These are phyloP conservation scores for Halictus ligatus DNA, from an alignment of 2,888 invertebrate genomes.

Conservation along the genomic window DNA sequence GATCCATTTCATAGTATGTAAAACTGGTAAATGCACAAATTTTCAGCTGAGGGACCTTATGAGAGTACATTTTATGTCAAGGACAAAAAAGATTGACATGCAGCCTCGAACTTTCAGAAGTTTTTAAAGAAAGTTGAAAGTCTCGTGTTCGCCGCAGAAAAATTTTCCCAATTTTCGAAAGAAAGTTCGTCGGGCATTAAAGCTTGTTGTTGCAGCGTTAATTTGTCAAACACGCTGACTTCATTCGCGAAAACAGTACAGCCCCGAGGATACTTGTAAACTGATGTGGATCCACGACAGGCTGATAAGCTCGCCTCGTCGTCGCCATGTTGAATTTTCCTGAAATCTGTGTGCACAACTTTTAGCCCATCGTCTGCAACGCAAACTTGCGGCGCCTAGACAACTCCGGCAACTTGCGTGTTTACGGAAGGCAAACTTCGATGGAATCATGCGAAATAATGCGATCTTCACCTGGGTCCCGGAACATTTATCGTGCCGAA, in stretches of 20 bases:
- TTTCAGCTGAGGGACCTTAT: background rate
- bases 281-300: background rate
- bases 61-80: background rate
- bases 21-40: background rate
- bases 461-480: too few species aligned
- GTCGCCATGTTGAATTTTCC: background rate
- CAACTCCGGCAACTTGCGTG: background rate
- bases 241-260: background rate
- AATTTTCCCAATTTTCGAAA: background rate
- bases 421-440: background rate
- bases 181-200: background rate
- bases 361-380: background rate
- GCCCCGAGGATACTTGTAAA: background rate
- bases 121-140: background rate
- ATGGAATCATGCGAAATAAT: background rate
- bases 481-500: too few species aligned
- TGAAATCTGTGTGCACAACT: background rate
- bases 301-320: background rate
- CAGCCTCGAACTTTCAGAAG: background rate
- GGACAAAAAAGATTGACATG: background rate
- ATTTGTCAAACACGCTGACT: background rate
- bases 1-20: too few species aligned
- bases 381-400: background rate
- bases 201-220: background rate
- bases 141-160: background rate